Evolutionary conservation across 2,888 invertebrate species (phyloP), one percentile per base, ranked within the genome.

Genomic region (Gryllus longicercus): DNA sequence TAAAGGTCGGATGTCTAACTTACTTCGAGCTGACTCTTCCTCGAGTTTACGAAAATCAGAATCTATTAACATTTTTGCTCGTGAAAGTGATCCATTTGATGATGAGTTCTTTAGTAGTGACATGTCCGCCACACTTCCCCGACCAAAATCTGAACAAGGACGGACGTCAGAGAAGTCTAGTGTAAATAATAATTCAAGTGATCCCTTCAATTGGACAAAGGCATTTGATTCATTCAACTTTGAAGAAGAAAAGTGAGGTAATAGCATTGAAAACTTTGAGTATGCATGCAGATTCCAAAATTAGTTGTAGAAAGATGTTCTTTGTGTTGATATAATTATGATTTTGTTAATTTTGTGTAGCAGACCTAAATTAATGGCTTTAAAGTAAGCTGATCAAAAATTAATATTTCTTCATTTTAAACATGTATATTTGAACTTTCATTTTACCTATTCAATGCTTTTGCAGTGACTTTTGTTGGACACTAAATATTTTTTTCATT

Each of bases 71-170:
- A 96, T 96, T 84, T 96, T 96, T 88, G 93, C 93, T 8, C 90
- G 94, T 79, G 95, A 95, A 85, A 91, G 91, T 77, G 96, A 96
- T 88, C 96, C 96, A 2, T 96, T 96, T 85, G 96, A 95, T 84
- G 94, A 94, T 79, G 95, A 95, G 83, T 96, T 96, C 87, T 96
- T 96, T 85, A 92, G 85, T 79, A 85, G 80, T 14, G 81, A 80
- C 38, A 21, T 63, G 11, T 21, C 81, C 50, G 49, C 79, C 8
- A 75, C 79, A 16, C 21, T 75, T 25, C 79, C 83, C 49, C 82
- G 81, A 74, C 79, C 81, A 51, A 78, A 80, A 80, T 79, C 77
- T 38, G 82, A 79, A 51, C 51, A 81, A 79, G 63, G 81, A 82
- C 74, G 80, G 80, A 78, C 81, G 79, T 76, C 78, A 79, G 50